Percentiles rank a stretch among this genome's conserved stretches.
Evolutionary conservation across 2,113 vertebrate genomes (phyloP).

Genomic region (Coryphaenoides rupestris): DNA sequence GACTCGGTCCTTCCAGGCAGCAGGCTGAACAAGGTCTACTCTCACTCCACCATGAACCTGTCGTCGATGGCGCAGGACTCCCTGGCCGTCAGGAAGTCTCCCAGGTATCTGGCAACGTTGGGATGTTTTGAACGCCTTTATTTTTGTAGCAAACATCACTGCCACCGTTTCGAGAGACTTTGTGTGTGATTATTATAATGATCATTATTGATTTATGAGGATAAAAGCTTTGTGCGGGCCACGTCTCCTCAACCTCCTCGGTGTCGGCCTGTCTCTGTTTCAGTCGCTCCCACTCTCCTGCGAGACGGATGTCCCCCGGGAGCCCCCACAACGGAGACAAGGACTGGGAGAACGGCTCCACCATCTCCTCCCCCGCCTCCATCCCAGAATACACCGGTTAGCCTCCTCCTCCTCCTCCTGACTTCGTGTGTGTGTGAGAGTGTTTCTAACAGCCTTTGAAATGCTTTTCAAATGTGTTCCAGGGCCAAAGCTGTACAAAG

Average conservation of each 20-base stretch:
- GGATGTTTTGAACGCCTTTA: background rate
- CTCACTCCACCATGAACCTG: slow-evolving; percentile 86
- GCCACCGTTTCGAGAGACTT: too few relatives aligned
- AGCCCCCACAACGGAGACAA: slow-evolving; percentile 78
- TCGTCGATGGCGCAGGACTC: slow-evolving; percentile 83
- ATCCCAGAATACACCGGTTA: slow-evolving; percentile 90
- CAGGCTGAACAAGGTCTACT: slow-evolving; percentile 85
- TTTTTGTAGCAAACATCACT: background rate
- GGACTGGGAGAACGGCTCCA: slow-evolving; percentile 88
- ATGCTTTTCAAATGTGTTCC: slow-evolving; percentile 19
- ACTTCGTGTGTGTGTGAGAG: too few relatives aligned
- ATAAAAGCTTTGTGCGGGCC: too few relatives aligned
- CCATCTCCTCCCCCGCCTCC: slow-evolving; percentile 84
- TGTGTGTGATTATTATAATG: too few relatives aligned
- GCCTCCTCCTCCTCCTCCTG: background rate
- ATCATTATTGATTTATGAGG: too few relatives aligned
- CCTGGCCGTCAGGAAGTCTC: slow-evolving; percentile 74
- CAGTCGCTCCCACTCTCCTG: slow-evolving; percentile 82
- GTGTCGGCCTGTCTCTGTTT: background rate
- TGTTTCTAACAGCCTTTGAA: background rate
- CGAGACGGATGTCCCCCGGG: slow-evolving; percentile 80
- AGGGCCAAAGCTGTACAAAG: slow-evolving; percentile 93
- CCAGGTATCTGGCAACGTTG: slow-evolving; percentile 59
- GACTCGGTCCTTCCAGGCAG: slow-evolving; percentile 64
- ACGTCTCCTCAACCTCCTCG: background rate